Percentiles rank a stretch among this genome's conserved stretches.
These are phyloP conservation scores for Drosophila anomelani DNA, from an alignment of 2,888 invertebrate genomes.

Conservation along the genomic window DNA sequence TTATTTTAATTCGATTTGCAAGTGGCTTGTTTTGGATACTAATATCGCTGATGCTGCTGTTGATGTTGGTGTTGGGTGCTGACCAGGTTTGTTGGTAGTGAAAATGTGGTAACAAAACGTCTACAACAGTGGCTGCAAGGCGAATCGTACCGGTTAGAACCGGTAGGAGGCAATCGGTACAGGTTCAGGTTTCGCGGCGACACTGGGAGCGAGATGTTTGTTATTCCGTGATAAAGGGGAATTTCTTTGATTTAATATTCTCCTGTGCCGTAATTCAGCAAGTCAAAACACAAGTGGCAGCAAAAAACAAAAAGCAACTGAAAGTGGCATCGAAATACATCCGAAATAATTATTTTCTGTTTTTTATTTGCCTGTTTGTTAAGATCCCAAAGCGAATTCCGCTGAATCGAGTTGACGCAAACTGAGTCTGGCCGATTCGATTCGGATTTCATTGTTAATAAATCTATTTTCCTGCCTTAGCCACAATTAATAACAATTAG, in stretches of 20 bases:
- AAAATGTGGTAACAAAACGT: constrained; percentile 30
- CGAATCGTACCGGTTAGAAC: constrained; percentile 64
- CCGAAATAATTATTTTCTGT: constrained; percentile 14
- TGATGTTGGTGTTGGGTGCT: constrained; percentile 9
- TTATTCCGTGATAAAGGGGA: constrained; percentile 11
- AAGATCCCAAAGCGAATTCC: constrained; percentile 22
- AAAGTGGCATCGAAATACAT: not conserved
- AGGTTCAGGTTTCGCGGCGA: constrained; percentile 44
- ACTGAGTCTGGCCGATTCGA: constrained; percentile 38
- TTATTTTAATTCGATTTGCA: constrained; percentile 61
- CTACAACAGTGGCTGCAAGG: constrained; percentile 38
- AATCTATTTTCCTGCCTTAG: constrained; percentile 52
- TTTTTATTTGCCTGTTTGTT: constrained; percentile 30
- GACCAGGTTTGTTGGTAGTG: constrained; percentile 24
- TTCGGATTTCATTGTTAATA: constrained; percentile 53
- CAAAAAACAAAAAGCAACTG: not conserved
- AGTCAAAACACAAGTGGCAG: constrained; percentile 22
- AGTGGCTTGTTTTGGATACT: constrained; percentile 30
- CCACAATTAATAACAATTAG: constrained; percentile 56
- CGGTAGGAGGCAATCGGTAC: constrained; percentile 55
- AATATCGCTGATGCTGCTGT: constrained; percentile 5
- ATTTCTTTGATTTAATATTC: constrained; percentile 6
- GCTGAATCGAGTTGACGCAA: constrained; percentile 19
- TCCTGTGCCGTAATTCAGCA: constrained; percentile 7
- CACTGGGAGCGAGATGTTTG: constrained; percentile 11